phyloP scores from a whole-genome alignment of 1,140 invertebrate genomes.

The Formica selysi region DNA sequence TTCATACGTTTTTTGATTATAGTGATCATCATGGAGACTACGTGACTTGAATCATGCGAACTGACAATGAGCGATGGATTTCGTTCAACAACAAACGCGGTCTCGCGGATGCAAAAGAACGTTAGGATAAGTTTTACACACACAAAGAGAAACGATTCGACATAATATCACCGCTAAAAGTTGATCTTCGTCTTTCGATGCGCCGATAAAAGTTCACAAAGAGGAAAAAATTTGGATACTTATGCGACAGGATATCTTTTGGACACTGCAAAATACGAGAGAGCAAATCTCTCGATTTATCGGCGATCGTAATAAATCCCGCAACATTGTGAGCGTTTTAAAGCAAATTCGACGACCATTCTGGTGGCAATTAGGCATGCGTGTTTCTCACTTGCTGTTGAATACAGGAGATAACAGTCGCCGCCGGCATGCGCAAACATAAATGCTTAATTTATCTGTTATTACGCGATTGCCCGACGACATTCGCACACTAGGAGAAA shows the following conservation, averaged over 20 bases:
- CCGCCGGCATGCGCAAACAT: constrained; percentile 2
- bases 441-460: constrained; percentile 51
- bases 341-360: not conserved
- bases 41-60: constrained; percentile 19
- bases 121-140: not conserved
- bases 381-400: constrained; percentile 30
- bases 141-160: not conserved
- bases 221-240: not conserved
- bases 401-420: constrained; percentile 32
- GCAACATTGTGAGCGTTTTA: constrained; percentile 17
- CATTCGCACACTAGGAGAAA: constrained; percentile 27
- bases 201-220: not conserved
- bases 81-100: not conserved
- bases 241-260: not conserved
- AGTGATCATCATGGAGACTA: constrained; percentile 24
- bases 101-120: not conserved
- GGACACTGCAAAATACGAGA: not conserved
- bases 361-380: constrained; percentile 15
- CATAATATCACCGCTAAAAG: not conserved
- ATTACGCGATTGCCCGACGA: constrained; percentile 46
- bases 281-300: not conserved
- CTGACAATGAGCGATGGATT: constrained; percentile 5
- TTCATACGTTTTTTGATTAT: constrained; percentile 36
- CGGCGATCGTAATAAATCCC: not conserved
- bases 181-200: not conserved